phyloP scores from a whole-genome alignment of 2,797 vertebrate genomes.

The Pseudopleuronectes americanus region DNA sequence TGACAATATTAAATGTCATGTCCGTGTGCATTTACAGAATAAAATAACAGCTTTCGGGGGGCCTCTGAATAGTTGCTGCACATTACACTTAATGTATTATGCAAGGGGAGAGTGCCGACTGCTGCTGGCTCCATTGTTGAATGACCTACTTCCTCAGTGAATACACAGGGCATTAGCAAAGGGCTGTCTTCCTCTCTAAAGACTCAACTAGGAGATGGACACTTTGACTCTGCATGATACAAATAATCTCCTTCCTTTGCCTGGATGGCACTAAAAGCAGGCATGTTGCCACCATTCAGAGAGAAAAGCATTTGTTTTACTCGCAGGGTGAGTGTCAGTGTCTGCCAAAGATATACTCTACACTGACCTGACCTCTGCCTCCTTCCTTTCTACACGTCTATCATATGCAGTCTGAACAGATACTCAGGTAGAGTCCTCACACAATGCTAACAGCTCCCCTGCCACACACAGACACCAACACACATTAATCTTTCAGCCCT shows the following conservation, averaged over 20 bases:
- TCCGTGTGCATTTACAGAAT: conserved; percentile 95
- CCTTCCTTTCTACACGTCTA: conserved; percentile 61
- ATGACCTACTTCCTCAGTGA: conserved; percentile 95
- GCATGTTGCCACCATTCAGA: conserved; percentile 73
- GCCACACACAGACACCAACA: conserved; percentile 38
- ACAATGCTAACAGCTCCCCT: conserved; percentile 77
- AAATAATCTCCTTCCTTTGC: conserved; percentile 79
- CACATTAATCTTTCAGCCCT: conserved; percentile 72
- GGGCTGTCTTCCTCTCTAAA: conserved; percentile 84
- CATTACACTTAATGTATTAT: conserved; percentile 99
- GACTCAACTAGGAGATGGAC: conserved; percentile 84
- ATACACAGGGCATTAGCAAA: conserved; percentile 85
- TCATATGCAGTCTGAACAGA: conserved; percentile 66
- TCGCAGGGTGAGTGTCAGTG: conserved; percentile 75
- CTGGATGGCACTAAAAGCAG: conserved; percentile 81
- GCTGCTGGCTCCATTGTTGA: conserved; percentile 94
- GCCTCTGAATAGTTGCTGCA: conserved; percentile 88
- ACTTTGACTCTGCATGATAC: conserved; percentile 86
- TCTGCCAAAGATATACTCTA: conserved; percentile 73
- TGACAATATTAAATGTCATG: conserved; percentile 99
- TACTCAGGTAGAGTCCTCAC: conserved; percentile 71
- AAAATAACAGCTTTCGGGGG: conserved; percentile 94
- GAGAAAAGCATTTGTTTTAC: conserved; percentile 78
- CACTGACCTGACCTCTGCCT: conserved; percentile 70
- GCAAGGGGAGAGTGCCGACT: conserved; percentile 93